phyloP scores from a whole-genome alignment of 1,140 invertebrate genomes.

The Ips typographus region DNA sequence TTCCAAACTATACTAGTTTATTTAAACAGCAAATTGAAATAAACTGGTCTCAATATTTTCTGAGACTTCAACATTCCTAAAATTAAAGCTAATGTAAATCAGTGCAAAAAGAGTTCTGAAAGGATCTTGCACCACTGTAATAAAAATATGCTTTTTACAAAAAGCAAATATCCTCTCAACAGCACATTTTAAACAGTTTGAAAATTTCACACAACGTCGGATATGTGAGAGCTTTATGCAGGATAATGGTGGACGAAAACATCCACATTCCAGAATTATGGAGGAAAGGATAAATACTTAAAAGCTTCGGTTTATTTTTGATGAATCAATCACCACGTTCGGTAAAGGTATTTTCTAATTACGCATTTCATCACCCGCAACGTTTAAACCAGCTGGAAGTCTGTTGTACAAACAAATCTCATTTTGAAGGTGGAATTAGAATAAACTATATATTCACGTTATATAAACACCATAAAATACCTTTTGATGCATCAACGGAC shows the following conservation, averaged over 20 bases:
- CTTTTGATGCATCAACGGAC: neutral
- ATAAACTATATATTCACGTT: neutral
- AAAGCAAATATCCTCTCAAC: no score
- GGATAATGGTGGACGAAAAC: neutral
- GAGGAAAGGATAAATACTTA: neutral
- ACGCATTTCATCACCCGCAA: conserved; percentile 10
- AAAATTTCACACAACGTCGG: no score
- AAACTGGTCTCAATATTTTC: no score
- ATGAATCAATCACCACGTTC: conserved; percentile 13
- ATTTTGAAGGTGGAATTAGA: conserved; percentile 17
- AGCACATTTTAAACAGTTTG: no score
- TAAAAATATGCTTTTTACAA: no score
- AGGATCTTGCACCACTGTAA: no score
- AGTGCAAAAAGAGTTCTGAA: no score
- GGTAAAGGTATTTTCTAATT: conserved; percentile 16
- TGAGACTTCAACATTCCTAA: no score
- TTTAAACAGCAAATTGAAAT: no score
- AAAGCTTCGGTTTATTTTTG: conserved; percentile 9
- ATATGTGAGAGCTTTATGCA: no score
- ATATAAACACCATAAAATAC: conserved; percentile 16
- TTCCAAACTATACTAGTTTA: no score
- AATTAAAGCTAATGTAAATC: no score
- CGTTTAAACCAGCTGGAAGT: conserved; percentile 19
- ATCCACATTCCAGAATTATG: neutral
- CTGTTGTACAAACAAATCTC: conserved; percentile 15